Conservation (phyloP, 2,797 vertebrate genomes). For the Schizopygopsis pylzovi region DNA sequence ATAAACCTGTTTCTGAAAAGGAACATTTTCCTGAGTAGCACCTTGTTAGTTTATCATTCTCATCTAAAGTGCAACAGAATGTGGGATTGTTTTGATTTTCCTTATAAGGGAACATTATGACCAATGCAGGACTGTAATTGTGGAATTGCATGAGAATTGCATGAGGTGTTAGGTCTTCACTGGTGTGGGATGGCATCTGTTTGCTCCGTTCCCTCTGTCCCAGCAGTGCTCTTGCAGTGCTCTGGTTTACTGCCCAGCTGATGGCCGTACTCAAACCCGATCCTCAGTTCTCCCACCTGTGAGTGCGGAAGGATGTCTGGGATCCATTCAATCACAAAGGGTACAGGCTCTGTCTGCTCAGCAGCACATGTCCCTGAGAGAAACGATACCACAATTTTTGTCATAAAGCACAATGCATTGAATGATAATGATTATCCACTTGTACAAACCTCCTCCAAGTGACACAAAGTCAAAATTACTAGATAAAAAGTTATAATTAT, state of each 20-base stretch:
- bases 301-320: slow-evolving; percentile 87
- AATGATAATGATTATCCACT: background rate
- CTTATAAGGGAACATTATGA: background rate
- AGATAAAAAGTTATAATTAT: background rate
- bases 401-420: background rate
- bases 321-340: slow-evolving; percentile 92
- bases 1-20: background rate
- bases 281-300: slow-evolving; percentile 86
- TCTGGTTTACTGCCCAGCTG: slow-evolving; percentile 82
- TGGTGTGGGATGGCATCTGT: slow-evolving; percentile 18
- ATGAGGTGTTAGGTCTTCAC: background rate
- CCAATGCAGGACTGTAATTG: background rate
- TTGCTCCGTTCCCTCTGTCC: slow-evolving; percentile 9
- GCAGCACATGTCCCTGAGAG: slow-evolving; percentile 77
- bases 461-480: background rate
- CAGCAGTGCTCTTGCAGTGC: slow-evolving; percentile 56
- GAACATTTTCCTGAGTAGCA: background rate
- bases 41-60: background rate
- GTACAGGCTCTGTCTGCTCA: slow-evolving; percentile 84
- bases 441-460: background rate
- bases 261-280: slow-evolving; percentile 89
- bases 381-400: background rate
- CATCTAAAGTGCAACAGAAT: background rate
- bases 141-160: background rate
- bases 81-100: background rate